These are phyloP conservation scores for Helicoverpa armigera DNA, from an alignment of 1,140 invertebrate genomes.

Conservation along the genomic window DNA sequence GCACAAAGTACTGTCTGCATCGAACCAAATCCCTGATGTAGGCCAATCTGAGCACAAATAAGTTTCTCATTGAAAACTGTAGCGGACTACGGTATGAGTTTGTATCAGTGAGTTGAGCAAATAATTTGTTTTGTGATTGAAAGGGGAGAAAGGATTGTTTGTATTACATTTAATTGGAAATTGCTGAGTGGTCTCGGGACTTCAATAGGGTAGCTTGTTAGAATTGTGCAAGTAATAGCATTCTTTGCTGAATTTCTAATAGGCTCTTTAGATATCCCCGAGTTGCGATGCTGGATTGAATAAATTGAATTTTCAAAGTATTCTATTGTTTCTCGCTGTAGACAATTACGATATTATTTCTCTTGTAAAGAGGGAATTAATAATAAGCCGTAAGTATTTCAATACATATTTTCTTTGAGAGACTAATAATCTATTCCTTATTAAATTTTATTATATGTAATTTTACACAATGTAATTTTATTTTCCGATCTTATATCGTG, in stretches of 20 bases:
- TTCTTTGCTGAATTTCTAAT: conserved; percentile 1
- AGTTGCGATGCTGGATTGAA: no score
- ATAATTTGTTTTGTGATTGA: neutral
- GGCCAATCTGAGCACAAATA: conserved; percentile 53
- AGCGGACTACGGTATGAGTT: neutral
- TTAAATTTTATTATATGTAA: no score
- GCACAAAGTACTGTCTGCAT: conserved; percentile 61
- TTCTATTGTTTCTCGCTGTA: no score
- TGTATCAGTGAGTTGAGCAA: neutral
- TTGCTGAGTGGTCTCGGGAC: conserved; percentile 1
- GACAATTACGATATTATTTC: no score
- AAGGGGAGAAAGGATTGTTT: conserved; percentile 1
- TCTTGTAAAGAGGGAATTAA: no score
- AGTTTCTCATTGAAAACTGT: conserved; percentile 35
- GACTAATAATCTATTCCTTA: no score
- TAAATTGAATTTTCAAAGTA: no score
- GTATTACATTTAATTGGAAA: conserved; percentile 3
- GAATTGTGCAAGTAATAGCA: neutral
- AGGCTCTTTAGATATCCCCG: neutral
- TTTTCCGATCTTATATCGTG: neutral
- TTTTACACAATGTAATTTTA: no score
- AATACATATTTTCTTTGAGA: no score
- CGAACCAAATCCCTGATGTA: conserved; percentile 66
- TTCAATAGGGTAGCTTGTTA: neutral
- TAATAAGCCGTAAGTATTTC: no score